Base-by-base conservation (phyloP, 2,113 vertebrate genomes). In the Rhabdornis inornatus region DNA sequence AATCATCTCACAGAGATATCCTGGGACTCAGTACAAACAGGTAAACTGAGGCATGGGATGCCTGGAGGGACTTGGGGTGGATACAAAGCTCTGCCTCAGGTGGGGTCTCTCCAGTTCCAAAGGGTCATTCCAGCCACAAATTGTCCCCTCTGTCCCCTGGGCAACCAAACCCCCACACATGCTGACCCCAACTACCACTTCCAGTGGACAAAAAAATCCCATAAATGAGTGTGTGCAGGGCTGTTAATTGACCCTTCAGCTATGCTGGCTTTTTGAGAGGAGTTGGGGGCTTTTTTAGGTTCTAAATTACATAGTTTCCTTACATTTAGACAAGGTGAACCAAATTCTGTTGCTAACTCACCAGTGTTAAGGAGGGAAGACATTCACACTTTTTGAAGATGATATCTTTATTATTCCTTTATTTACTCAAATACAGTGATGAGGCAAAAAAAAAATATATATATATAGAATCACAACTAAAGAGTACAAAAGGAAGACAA, bases 241-340 rank as follows among this genome's bases (percentile, higher is more conserved):
- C 42, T 79, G 49, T 31, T 91, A 44, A 78, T 47, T 37, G 75
- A 61, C 2, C 2, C 4, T 63, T 40, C 31, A 83, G 50, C 33
- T 59, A 5, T 1, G 0, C 5, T 53, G 35, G 6, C 0, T 9
- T 50, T 74, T 37, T 10, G 11, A 39, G 53, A 31, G 11, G 7
- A 18, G 14, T 10, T 53, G 1, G 15, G 4, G 13, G 4, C 16
- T 16, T 35, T 59, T 78, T 65, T 16, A 17, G 22, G 7, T 50
- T 66, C 42, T 35, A 66, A 91, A 37, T 7, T 8, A 45, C 37
- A 3, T 57, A 2, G 35, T 79, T 81, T 81, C 44, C 13, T 63
- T 63, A 52, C 11, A 37, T 70, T 63, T 52, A 60, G 47, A 35
- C 59, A 63, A n/a, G 0, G 1, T 3, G 7, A 83, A 42, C 47